Conservation (phyloP, 2,888 invertebrate genomes). For the Apamea crenata region DNA sequence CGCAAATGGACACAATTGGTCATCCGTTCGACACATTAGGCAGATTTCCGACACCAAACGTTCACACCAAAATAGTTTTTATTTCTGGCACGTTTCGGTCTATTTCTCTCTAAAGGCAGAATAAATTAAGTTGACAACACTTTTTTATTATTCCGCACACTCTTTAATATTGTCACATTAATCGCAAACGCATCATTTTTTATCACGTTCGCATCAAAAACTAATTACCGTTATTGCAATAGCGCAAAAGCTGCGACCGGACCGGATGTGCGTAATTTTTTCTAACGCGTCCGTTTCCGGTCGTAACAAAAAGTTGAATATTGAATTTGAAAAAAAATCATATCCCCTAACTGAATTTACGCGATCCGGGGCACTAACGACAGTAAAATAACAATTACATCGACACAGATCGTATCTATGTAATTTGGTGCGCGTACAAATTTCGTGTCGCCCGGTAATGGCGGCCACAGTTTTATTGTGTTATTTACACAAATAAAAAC, state of each 20-base stretch:
- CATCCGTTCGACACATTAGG: slow-evolving; percentile 69
- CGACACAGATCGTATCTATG: slow-evolving; percentile 87
- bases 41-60: slow-evolving; percentile 28
- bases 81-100: not conserved
- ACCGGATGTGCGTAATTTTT: slow-evolving; percentile 88
- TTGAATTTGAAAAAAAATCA: slow-evolving; percentile 86
- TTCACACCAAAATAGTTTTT: slow-evolving; percentile 47
- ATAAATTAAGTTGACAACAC: slow-evolving; percentile 64
- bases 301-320: slow-evolving; percentile 79
- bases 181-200: slow-evolving; percentile 73
- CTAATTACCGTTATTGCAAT: slow-evolving; percentile 85
- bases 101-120: slow-evolving; percentile 7
- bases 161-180: slow-evolving; percentile 77
- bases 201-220: slow-evolving; percentile 73
- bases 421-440: slow-evolving; percentile 86
- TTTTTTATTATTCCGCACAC: slow-evolving; percentile 69
- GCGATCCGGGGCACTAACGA: slow-evolving; percentile 87
- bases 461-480: slow-evolving; percentile 88
- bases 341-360: slow-evolving; percentile 89
- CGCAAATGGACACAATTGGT: slow-evolving; percentile 77
- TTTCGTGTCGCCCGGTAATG: slow-evolving; percentile 84
- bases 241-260: slow-evolving; percentile 79
- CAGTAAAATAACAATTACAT: slow-evolving; percentile 88
- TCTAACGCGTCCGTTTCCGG: slow-evolving; percentile 88
- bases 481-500: slow-evolving; percentile 91